Base-by-base conservation (phyloP, 2,797 vertebrate species). In the Pitangus sulphuratus region DNA sequence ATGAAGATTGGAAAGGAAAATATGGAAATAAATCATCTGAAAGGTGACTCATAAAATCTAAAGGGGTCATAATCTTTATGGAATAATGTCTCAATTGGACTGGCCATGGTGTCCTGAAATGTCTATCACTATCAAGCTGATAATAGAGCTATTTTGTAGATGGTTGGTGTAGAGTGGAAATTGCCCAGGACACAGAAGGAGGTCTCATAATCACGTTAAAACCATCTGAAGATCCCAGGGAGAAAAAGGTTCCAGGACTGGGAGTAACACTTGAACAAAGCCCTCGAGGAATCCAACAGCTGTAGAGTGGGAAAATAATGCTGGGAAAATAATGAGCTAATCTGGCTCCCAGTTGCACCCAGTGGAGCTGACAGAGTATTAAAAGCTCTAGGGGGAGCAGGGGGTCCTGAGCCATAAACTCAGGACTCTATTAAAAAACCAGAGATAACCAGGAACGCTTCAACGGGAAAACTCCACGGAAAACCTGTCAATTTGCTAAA, bases 311-410 rank as follows among this genome's bases (percentile, higher is more conserved):
- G 72, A 75, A 89, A 96, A 87, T 74, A 92, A 95, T 30, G 87
- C 87, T 91, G 87, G 91, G 93, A 80, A 87, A 95, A 91, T 95
- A 95, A 97, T 93, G 93, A 97, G 93, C 83, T 95, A 90, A 96
- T 94, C 80, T 86, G 58, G 45, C 72, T 95, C 83, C 89, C 91
- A 90, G 72, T 94, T 78, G 89, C 57, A 88, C 76, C 80, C 94
- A 86, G 57, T 65, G 69, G 93, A 84, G 90, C 93, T 94, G 94
- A 86, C 50, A 84, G 82, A 78, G 42, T 2, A 26, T 0, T 28
- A 57, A 71, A 68, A 71, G 71, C 69, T 81, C 71, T 51, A 71
- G 42, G 68, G 72, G 60, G 61, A 71, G 83, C 71, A 80, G 74
- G 39, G 70, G 69, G 57, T 70, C 51, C 2, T 1, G 62, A 83